These are phyloP conservation scores for Oreochromis aureus DNA, from an alignment of 2,113 vertebrate species.

Conservation along the genomic window DNA sequence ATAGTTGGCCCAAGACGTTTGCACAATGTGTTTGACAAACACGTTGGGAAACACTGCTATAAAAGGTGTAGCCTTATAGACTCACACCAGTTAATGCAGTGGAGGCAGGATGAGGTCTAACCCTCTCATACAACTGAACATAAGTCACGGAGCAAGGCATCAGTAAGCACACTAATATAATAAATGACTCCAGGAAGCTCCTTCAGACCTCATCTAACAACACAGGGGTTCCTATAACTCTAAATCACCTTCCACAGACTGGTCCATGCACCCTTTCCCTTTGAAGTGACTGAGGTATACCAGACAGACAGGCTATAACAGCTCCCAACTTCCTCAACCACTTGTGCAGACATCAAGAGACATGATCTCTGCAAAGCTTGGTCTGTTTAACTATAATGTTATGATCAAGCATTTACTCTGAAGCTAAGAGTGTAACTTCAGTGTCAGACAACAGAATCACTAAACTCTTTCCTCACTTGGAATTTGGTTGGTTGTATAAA, in stretches of 20 bases:
- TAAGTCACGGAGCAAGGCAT: background rate
- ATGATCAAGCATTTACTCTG: background rate
- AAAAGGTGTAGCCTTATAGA: background rate
- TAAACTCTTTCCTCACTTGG: background rate
- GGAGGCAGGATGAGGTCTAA: background rate
- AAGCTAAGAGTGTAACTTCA: background rate
- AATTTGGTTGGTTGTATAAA: background rate
- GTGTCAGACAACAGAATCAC: background rate
- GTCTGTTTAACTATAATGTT: background rate
- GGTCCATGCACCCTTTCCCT: background rate
- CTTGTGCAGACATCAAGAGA: constrained; percentile 8
- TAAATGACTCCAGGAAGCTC: constrained; percentile 35
- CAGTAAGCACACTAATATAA: background rate
- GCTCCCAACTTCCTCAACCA: constrained; percentile 2
- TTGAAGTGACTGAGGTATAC: constrained; percentile 42
- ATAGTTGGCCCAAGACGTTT: background rate
- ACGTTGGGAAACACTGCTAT: background rate
- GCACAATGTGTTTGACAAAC: background rate
- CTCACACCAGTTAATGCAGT: background rate
- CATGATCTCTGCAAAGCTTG: background rate
- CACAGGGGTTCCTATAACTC: background rate
- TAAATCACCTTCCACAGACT: background rate
- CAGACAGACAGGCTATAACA: background rate
- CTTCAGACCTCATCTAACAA: background rate
- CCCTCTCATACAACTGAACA: background rate